Evolutionary conservation across 2,888 invertebrate species (phyloP), one percentile per base, ranked within the genome.

Genomic region (Listrodromus nycthemerus): DNA sequence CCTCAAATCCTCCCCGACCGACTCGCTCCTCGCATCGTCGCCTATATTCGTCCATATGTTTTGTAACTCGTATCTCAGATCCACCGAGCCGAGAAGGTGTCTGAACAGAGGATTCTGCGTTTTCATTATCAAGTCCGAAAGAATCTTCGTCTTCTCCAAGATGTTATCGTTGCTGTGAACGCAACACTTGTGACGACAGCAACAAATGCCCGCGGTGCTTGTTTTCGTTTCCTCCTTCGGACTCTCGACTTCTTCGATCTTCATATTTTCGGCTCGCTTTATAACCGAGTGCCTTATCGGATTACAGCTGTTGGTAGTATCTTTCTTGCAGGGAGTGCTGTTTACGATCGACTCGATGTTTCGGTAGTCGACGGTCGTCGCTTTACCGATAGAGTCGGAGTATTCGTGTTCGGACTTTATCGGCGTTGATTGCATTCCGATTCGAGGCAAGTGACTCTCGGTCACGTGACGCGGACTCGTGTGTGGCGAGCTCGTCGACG

Each of bases 271-370:
- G 19, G 92, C 92, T 13, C 92, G 89, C 58, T 91, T 92, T 86
- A 93, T 93, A 69, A 93, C 93, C 80, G 93, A 93, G 79, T 93
- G 89, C 73, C 93, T 89, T 5, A 92, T 86, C 2, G 90, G 80
- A 41, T 91, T 92, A n/a, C 66, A 71, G 45, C 48, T 80, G 7
- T 71, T 67, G 16, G 85, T 67, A 7, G 65, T 86, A 19, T 92
- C 92, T 61, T 90, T 90, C 30, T 92, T 93, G 65, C 91, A 88
- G 1, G 93, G 91, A 0, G 92, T 89, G 75, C 91, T 87, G 82
- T 92, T 93, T 1, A 93, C 91, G 63, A 93, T 93, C 13, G 93
- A 93, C 33, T 93, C 93, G 85, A 93, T 93, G 85, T 93, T 93
- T 41, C 93, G 86, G 81, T 93, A 93, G 61, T 93, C 93, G 5